Evolutionary conservation across 2,113 vertebrate genomes (phyloP).

Genomic region (Phylloscopus whistleri): DNA sequence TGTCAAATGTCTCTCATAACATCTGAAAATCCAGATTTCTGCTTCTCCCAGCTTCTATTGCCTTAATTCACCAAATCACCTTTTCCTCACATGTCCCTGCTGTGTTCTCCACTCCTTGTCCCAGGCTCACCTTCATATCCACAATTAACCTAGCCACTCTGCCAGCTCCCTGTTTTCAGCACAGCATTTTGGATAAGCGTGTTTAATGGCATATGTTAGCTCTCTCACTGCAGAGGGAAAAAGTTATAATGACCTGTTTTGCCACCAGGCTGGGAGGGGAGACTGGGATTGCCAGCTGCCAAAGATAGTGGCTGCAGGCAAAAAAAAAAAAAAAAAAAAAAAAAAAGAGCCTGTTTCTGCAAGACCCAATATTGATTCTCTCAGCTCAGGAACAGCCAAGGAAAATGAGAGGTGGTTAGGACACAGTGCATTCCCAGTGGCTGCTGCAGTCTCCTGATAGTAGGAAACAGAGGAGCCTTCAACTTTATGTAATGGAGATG

Average conservation of each 20-base stretch:
- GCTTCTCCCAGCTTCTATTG: background rate
- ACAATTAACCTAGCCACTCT: background rate
- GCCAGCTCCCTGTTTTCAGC: background rate
- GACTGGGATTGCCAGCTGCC: background rate
- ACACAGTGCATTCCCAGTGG: background rate
- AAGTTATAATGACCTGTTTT: background rate
- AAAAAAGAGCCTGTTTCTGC: background rate
- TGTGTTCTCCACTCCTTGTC: background rate
- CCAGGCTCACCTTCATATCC: background rate
- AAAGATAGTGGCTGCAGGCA: background rate
- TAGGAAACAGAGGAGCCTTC: constrained; percentile 25
- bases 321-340: background rate
- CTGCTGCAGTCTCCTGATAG: background rate
- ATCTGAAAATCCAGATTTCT: background rate
- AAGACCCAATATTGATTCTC: background rate
- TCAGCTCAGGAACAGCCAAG: background rate
- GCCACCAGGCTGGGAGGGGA: background rate
- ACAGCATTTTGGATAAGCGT: background rate
- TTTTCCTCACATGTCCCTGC: background rate
- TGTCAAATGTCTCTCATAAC: background rate
- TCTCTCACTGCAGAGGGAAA: background rate
- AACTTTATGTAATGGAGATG: background rate
- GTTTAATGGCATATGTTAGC: background rate
- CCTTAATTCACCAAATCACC: rapidly evolving
- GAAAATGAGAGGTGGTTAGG: constrained; percentile 3